These are phyloP conservation scores for Rhabdomys dilectus DNA, from an alignment of 2,113 vertebrate genomes.

Conservation along the genomic window DNA sequence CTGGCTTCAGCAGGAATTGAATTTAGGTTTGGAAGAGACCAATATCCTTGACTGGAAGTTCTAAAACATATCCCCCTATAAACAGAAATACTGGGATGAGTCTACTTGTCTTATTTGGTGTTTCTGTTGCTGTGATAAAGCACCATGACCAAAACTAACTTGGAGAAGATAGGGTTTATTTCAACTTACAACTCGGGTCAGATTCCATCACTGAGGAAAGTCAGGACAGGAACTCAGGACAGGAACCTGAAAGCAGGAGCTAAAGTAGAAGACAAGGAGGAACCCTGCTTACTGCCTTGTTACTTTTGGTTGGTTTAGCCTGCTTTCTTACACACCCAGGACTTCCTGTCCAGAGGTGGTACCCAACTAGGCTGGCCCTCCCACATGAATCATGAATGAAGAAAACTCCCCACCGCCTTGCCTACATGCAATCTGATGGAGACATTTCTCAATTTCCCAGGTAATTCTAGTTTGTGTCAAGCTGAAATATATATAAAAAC, in stretches of 20 bases:
- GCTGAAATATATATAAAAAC: neutral
- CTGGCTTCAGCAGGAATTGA: conserved; percentile 44
- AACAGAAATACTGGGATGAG: neutral
- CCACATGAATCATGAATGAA: neutral
- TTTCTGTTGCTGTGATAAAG: neutral
- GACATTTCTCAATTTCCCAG: neutral
- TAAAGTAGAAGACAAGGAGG: neutral
- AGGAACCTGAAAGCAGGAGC: neutral
- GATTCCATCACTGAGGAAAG: neutral
- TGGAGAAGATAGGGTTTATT: neutral
- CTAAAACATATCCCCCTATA: neutral
- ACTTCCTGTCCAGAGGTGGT: neutral
- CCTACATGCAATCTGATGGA: neutral
- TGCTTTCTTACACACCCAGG: neutral
- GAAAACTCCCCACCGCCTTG: neutral
- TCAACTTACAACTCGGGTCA: neutral
- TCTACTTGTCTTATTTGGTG: neutral
- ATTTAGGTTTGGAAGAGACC: neutral
- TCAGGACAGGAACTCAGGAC: neutral
- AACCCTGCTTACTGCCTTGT: neutral
- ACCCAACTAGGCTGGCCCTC: neutral
- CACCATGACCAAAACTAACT: neutral
- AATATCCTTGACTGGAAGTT: neutral
- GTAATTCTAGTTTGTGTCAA: neutral
- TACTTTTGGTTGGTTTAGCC: neutral